phyloP scores from a whole-genome alignment of 2,888 invertebrate species.

The Homarus gammarus region DNA sequence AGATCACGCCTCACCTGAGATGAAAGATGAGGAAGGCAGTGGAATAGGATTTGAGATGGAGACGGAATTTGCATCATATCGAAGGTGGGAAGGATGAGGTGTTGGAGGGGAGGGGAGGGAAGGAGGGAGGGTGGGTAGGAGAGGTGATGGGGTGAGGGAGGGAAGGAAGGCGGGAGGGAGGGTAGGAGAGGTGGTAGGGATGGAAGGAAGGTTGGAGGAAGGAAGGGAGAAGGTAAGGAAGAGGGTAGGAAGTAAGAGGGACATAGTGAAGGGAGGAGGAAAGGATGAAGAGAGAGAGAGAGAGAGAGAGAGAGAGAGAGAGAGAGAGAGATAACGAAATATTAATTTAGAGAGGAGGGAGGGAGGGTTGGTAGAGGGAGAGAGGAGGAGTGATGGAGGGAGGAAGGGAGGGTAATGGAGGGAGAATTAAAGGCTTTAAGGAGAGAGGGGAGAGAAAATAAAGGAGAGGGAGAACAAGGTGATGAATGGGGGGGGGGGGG shows the following conservation, averaged over 20 bases:
- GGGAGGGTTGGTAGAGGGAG: neutral
- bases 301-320: neutral
- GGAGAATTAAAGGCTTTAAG: neutral
- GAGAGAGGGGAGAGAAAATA: neutral
- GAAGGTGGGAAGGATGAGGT: neutral
- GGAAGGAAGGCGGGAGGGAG: neutral
- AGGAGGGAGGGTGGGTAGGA: neutral
- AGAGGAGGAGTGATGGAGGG: neutral
- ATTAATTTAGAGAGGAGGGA: neutral
- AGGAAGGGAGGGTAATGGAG: neutral
- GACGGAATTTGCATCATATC: conserved; percentile 2
- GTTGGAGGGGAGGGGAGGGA: neutral
- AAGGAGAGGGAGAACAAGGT: neutral
- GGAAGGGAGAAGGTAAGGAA: neutral
- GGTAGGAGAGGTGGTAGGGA: neutral
- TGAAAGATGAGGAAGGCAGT: neutral
- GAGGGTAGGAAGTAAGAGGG: neutral
- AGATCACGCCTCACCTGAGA: neutral
- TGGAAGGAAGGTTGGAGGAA: neutral
- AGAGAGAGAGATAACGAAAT: neutral
- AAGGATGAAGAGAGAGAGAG: neutral
- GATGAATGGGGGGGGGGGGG: too few relatives aligned
- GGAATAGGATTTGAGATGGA: conserved; percentile 11
- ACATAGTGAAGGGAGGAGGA: neutral
- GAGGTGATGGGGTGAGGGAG: neutral